Evolutionary conservation across 2,113 vertebrate species (phyloP).

Genomic region (Melanostigma gelatinosum): DNA sequence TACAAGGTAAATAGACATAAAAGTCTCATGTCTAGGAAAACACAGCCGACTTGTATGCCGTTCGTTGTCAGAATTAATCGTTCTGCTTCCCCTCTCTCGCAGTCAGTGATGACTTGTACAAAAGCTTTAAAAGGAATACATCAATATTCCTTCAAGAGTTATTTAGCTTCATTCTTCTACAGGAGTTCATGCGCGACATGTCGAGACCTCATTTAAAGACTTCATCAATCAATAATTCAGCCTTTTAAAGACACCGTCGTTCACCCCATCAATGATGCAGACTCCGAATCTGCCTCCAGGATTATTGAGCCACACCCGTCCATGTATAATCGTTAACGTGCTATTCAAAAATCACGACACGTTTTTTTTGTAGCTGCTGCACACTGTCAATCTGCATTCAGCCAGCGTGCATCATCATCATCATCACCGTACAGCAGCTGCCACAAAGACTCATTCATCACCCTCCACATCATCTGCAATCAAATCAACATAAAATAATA

Average conservation of each 20-base stretch:
- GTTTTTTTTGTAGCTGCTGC: not conserved
- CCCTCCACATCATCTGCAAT: not conserved
- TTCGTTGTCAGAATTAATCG: too few species aligned
- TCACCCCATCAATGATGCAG: constrained; percentile 44
- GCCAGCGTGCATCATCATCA: not conserved
- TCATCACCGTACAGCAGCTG: constrained; percentile 8
- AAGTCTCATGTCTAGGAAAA: not conserved
- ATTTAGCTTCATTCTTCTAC: not conserved
- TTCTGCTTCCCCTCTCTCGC: not conserved
- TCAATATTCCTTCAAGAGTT: not conserved
- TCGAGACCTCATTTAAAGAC: constrained; percentile 1
- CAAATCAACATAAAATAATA: not conserved
- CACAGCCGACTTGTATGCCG: not conserved
- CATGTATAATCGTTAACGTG: constrained; percentile 23
- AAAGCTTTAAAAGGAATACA: not conserved
- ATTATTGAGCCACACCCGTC: constrained; percentile 41
- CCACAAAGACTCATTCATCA: not conserved
- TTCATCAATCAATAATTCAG: constrained; percentile 43
- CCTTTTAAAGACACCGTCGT: constrained; percentile 20
- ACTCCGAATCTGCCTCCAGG: constrained; percentile 28
- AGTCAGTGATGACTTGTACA: not conserved
- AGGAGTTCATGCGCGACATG: constrained; percentile 9
- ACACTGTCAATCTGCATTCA: not conserved
- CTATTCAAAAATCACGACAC: constrained; percentile 19
- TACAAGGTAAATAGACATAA: too few species aligned